Percentiles rank a stretch among this genome's conserved stretches.
Evolutionary conservation across 2,113 vertebrate species (phyloP).

Genomic region (Vulpes vulpes): DNA sequence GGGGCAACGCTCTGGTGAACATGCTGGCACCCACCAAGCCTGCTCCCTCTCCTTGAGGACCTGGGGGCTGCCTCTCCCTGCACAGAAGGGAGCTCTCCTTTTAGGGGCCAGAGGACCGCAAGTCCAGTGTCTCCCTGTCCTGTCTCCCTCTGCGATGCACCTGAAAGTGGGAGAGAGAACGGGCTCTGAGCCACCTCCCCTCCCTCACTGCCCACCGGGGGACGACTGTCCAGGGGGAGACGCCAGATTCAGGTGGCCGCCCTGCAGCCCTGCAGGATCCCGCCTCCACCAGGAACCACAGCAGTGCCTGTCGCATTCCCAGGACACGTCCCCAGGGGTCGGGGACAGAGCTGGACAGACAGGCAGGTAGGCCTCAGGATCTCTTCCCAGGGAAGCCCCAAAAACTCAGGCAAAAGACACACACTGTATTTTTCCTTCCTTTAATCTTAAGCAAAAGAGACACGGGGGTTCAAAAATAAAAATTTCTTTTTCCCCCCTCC

Average conservation of each 20-base stretch:
- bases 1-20: neutral
- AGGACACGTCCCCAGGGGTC: neutral
- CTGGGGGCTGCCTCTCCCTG: fast-evolving
- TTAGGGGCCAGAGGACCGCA: neutral
- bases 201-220: neutral
- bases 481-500: constrained; percentile 71
- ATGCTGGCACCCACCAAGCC: fast-evolving
- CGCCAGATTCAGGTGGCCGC: neutral
- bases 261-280: too few relatives aligned
- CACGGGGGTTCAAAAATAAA: constrained; percentile 83
- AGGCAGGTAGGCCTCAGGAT: fast-evolving
- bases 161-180: neutral
- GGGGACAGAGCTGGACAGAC: neutral
- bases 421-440: constrained; percentile 83
- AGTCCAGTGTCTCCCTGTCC: neutral
- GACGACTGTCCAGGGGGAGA: neutral
- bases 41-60: too few relatives aligned
- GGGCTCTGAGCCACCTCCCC: neutral
- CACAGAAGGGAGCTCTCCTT: neutral
- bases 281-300: neutral
- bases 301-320: neutral
- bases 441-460: constrained; percentile 87
- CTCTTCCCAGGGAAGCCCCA: neutral
- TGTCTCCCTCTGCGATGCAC: neutral
- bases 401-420: constrained; percentile 71